Percentiles rank a stretch among this genome's conserved stretches.
phyloP scores from a whole-genome alignment of 2,113 vertebrate species.

The Gambusia holbrooki region DNA sequence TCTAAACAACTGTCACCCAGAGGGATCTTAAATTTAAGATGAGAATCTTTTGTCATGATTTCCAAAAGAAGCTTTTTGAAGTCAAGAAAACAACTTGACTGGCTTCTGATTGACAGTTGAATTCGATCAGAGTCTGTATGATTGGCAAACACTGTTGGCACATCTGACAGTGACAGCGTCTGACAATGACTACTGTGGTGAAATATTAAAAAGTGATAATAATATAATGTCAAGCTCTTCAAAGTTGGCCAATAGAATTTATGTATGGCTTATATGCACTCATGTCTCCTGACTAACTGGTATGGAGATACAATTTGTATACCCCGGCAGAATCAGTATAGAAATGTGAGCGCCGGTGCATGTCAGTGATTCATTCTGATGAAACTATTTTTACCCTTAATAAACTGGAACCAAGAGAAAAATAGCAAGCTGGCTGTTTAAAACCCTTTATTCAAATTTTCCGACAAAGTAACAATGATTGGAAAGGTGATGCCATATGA shows the following conservation, averaged over 20 bases:
- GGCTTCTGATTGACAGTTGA: slow-evolving; percentile 41
- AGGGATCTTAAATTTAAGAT: not conserved
- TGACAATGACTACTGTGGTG: slow-evolving; percentile 28
- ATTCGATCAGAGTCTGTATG: slow-evolving; percentile 21
- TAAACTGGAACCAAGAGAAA: not conserved
- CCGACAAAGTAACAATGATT: not conserved
- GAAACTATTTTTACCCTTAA: not conserved
- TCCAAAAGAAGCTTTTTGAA: slow-evolving; percentile 7
- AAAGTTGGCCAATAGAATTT: not conserved
- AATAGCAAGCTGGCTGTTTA: not conserved
- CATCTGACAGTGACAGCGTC: slow-evolving; percentile 32
- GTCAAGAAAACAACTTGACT: slow-evolving; percentile 28
- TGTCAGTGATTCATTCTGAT: not conserved
- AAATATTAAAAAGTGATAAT: slow-evolving; percentile 30
- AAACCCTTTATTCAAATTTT: not conserved
- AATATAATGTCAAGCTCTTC: slow-evolving; percentile 25
- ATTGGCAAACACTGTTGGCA: slow-evolving; percentile 32
- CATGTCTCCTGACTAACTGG: not conserved
- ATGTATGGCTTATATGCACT: not conserved
- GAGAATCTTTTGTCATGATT: slow-evolving; percentile 5
- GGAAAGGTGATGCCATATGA: not conserved
- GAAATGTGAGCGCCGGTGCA: not conserved
- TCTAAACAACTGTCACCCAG: slow-evolving; percentile 12
- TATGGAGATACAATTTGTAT: not conserved
- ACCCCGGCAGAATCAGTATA: not conserved